These are phyloP conservation scores for Microtus agrestis DNA, from an alignment of 2,797 vertebrate species.

Conservation along the genomic window DNA sequence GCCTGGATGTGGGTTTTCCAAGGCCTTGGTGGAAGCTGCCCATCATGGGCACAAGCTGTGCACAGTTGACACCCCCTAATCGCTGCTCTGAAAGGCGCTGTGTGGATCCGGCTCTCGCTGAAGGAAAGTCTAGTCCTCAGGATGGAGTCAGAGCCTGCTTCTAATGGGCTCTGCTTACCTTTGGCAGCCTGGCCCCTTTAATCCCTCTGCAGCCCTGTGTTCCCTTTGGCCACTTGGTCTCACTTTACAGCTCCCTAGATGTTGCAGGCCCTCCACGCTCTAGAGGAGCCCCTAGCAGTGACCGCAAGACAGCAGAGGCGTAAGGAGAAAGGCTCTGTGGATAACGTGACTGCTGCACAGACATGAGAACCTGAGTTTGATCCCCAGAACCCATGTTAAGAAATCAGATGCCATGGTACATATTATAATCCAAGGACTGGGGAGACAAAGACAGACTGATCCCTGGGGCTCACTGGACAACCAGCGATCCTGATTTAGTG, in stretches of 20 bases:
- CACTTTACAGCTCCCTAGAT: not conserved
- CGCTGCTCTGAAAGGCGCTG: not conserved
- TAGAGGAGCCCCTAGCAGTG: not conserved
- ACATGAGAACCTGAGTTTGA: not conserved
- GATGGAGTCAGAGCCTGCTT: not conserved
- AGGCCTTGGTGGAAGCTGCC: not conserved
- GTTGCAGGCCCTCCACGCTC: not conserved
- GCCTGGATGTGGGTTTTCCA: not conserved
- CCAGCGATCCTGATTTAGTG: not conserved
- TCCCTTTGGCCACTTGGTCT: not conserved
- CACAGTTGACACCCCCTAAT: not conserved
- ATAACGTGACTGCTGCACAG: not conserved
- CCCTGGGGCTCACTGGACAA: not conserved
- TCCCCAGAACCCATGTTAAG: not conserved
- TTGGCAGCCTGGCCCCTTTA: not conserved
- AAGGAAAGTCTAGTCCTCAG: not conserved
- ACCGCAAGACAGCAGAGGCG: not conserved
- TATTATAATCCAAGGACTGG: not conserved
- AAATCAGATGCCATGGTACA: not conserved
- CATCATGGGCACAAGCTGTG: not conserved
- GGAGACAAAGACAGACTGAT: not conserved
- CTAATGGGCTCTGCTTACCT: not conserved
- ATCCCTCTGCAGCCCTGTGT: not conserved
- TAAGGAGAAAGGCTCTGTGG: not conserved
- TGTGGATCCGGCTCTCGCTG: not conserved